Percentiles rank a stretch among this genome's conserved stretches.
Evolutionary conservation across 2,113 vertebrate species (phyloP).

Genomic region (Cavia aperea): DNA sequence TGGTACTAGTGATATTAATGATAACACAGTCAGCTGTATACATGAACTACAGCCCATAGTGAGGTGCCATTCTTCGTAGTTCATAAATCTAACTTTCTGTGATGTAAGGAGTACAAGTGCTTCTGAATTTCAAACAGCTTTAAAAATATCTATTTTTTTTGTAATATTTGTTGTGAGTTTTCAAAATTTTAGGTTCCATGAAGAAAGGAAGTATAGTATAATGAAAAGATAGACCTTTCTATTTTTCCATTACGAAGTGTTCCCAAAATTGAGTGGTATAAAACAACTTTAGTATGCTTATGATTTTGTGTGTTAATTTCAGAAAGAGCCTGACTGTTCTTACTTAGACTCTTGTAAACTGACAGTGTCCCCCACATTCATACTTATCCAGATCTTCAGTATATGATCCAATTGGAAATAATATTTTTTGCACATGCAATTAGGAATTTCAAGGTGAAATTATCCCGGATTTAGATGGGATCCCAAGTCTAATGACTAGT

Average conservation of each 20-base stretch:
- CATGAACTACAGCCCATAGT: not conserved
- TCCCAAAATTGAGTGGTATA: not conserved
- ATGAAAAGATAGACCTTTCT: not conserved
- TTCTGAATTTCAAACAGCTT: not conserved
- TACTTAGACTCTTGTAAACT: not conserved
- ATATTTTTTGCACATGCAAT: not conserved
- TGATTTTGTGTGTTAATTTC: constrained; percentile 7
- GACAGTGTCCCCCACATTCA: not conserved
- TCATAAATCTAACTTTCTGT: constrained; percentile 8
- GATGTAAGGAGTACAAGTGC: not conserved
- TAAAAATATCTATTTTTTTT: not conserved
- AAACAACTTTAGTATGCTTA: not conserved
- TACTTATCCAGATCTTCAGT: not conserved
- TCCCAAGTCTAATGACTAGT: not conserved
- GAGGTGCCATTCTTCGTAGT: not conserved
- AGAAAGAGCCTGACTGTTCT: not conserved
- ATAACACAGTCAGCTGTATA: not conserved
- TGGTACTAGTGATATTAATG: not conserved
- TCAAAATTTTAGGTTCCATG: not conserved
- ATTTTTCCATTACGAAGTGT: not conserved
- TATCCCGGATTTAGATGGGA: not conserved
- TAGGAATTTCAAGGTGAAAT: not conserved
- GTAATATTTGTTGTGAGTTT: not conserved
- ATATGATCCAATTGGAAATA: not conserved
- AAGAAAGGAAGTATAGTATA: not conserved